These are phyloP conservation scores for Amazona guildingii DNA, from an alignment of 2,113 vertebrate genomes.

Conservation along the genomic window DNA sequence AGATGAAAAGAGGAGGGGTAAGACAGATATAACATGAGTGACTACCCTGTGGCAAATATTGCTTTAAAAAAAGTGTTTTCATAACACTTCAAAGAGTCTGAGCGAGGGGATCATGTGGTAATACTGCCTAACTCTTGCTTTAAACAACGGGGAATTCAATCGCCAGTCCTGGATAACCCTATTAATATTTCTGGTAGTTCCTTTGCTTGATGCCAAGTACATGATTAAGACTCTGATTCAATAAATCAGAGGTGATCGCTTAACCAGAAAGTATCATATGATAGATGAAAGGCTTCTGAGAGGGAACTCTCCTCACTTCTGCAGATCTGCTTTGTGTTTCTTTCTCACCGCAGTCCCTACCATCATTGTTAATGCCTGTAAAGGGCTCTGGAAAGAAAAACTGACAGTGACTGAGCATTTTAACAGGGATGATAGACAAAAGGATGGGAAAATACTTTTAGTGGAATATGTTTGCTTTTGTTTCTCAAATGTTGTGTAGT, in stretches of 20 bases:
- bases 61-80: conserved; percentile 63
- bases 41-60: conserved; percentile 55
- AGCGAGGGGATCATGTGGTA: conserved; percentile 41
- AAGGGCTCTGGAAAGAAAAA: neutral
- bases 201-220: conserved; percentile 18
- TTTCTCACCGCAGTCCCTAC: neutral
- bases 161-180: neutral
- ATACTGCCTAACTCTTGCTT: conserved; percentile 10
- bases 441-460: neutral
- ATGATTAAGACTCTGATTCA: conserved; percentile 26
- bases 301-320: neutral
- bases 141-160: conserved; percentile 24
- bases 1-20: conserved; percentile 35
- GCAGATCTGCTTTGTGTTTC: neutral
- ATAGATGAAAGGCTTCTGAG: neutral
- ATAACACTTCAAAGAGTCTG: conserved; percentile 50
- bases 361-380: neutral
- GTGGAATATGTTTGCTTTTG: neutral
- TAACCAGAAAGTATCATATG: conserved; percentile 25
- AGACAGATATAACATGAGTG: conserved; percentile 8
- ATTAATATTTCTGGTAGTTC: neutral
- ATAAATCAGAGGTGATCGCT: conserved; percentile 31
- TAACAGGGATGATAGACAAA: neutral
- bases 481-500: neutral
- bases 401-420: neutral